Percentiles rank a stretch among this genome's conserved stretches.
Evolutionary conservation across 2,888 invertebrate genomes (phyloP).

Genomic region (Melipona beecheii): DNA sequence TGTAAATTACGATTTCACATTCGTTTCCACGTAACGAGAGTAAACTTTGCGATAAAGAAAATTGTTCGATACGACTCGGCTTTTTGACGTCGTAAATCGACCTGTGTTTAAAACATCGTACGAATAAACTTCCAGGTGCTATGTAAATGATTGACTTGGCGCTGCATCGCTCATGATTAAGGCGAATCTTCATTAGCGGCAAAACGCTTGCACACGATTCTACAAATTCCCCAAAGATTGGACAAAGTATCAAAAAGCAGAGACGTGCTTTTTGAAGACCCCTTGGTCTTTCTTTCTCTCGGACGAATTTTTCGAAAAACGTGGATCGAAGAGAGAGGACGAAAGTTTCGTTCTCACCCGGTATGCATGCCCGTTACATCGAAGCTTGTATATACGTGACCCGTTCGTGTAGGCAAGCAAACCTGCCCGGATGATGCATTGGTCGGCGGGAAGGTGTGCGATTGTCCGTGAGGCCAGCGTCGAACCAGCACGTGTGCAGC

Average conservation of each 20-base stretch:
- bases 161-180: neutral
- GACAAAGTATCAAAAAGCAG: neutral
- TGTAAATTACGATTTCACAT: neutral
- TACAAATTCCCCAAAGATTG: neutral
- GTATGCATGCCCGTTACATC: constrained; percentile 56
- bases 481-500: constrained; percentile 20
- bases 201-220: neutral
- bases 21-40: neutral
- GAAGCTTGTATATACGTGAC: constrained; percentile 43
- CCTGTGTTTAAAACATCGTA: no score
- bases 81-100: no score
- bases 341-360: constrained; percentile 37
- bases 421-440: constrained; percentile 68
- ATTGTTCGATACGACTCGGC: no score
- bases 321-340: neutral
- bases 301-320: neutral
- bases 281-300: neutral
- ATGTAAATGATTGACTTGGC: neutral
- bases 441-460: constrained; percentile 36
- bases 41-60: no score
- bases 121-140: neutral
- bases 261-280: fast-evolving
- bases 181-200: no score
- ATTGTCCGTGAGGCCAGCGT: constrained; percentile 40
- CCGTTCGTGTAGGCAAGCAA: constrained; percentile 39